Evolutionary conservation across 2,113 vertebrate genomes (phyloP), one percentile per base, ranked within the genome.

Genomic region (Sinocyclocheilus rhinocerous): DNA sequence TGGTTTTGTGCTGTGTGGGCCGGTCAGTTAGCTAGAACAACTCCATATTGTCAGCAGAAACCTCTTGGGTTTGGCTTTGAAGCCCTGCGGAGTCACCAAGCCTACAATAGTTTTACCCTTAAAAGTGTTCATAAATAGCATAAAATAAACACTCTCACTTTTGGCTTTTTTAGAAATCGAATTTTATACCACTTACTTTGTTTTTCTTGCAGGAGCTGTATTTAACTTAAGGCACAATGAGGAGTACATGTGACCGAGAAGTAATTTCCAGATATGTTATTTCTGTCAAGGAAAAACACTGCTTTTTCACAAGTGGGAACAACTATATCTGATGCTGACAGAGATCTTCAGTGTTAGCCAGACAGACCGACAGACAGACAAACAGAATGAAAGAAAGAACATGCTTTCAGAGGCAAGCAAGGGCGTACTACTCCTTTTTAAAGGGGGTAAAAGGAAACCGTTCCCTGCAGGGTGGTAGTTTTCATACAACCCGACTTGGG

Each of bases 91-190:
- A 70, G 24, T 78, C 57, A 84, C 52, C 6, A 50, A 24, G 75
- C 48, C 12, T n/a, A 67, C 11, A 45, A 24, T 48, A 22, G 7
- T 39, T 82, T 85, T 33, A 50, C 73, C 39, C 70, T 84, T 13
- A 16, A 59, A 29, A 59, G 76, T 87, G 48, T 50, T 86, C 63
- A 72, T 24, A 78, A 86, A 86, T 85, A 88, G 85, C 77, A 81
- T 76, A 82, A 86, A 81, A 75, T 65, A 75, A 90, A 85, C 52
- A 82, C 50, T 36, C 8, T 0, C 29, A 88, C 48, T 80, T 72
- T 84, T 63, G 26, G 13, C 63, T 20, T 81, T 88, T 86, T 85
- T 61, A 48, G 59, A 81, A 15, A 18, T 33, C 67, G 20, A 16
- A 20, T 45, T 78, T 67, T 45, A 33, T 65, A 61, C 50, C 18